Percentiles rank a stretch among this genome's conserved stretches.
phyloP scores from a whole-genome alignment of 2,113 vertebrate species.

The Pantherophis guttatus region DNA sequence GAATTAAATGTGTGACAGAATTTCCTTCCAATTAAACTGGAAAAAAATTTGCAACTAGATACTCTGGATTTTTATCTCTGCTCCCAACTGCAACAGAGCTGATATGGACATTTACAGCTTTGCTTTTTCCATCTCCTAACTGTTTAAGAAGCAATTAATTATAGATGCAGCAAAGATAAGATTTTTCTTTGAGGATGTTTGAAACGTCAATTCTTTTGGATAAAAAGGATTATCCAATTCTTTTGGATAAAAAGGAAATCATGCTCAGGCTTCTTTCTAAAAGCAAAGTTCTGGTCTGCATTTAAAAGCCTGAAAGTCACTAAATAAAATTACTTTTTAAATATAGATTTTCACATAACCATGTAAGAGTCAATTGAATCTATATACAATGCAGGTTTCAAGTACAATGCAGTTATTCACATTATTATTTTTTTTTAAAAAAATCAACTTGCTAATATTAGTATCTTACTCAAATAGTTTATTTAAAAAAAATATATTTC shows the following conservation, averaged over 20 bases:
- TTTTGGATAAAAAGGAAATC: background rate
- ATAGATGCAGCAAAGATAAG: background rate
- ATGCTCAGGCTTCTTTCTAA: background rate
- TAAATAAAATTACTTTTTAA: background rate
- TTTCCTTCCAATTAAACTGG: background rate
- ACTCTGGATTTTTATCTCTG: background rate
- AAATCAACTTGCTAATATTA: conserved; percentile 71
- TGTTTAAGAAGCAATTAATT: background rate
- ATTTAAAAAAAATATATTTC: conserved; percentile 78
- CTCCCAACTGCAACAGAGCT: background rate
- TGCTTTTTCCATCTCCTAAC: background rate
- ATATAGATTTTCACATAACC: background rate
- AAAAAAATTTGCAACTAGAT: background rate
- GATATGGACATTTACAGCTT: background rate
- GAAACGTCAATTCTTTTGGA: background rate
- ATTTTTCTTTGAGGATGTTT: too few species aligned
- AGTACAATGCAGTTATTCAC: conserved; percentile 11
- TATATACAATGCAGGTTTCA: background rate
- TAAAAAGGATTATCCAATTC: background rate
- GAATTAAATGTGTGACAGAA: background rate
- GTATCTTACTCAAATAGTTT: conserved; percentile 78
- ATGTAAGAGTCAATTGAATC: background rate
- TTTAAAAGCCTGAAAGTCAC: background rate
- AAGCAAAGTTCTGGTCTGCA: background rate
- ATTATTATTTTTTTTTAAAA: conserved; percentile 20